These are phyloP conservation scores for Dolichallabes microphthalmus DNA, from an alignment of 2,113 vertebrate species.

Conservation along the genomic window DNA sequence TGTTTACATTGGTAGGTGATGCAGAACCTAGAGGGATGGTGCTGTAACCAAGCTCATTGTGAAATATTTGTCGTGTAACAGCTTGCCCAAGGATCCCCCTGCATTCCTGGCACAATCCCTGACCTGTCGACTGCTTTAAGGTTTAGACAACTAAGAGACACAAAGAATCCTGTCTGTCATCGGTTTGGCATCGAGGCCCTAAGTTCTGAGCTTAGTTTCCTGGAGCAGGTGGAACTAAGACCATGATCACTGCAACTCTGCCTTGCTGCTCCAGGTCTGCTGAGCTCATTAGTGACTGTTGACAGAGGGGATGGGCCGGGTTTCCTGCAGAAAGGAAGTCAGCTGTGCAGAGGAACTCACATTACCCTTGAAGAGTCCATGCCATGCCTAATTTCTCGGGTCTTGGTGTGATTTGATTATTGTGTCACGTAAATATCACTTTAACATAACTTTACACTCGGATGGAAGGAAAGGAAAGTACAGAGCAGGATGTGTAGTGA, in stretches of 20 bases:
- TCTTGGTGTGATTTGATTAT: not conserved
- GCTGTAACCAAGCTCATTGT: constrained; percentile 5
- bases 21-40: constrained; percentile 12
- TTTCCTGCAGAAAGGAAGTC: constrained; percentile 67
- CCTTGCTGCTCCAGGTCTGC: constrained; percentile 56
- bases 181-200: not conserved
- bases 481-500: not conserved
- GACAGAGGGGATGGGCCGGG: constrained; percentile 43
- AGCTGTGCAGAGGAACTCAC: constrained; percentile 45
- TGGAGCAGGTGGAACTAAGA: constrained; percentile 18
- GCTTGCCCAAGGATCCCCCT: constrained; percentile 20
- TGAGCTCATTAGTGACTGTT: constrained; percentile 64
- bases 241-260: not conserved
- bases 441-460: constrained; percentile 1
- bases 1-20: constrained; percentile 32
- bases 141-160: constrained; percentile 37
- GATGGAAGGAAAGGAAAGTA: not conserved
- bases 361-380: constrained; percentile 41
- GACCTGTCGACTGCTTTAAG: constrained; percentile 54
- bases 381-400: constrained; percentile 7
- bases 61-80: constrained; percentile 61
- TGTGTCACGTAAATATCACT: constrained; percentile 5
- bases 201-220: not conserved
- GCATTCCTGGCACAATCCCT: constrained; percentile 45
- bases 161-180: constrained; percentile 28